Conservation (phyloP, 2,888 invertebrate species). For the Acleris literana region DNA sequence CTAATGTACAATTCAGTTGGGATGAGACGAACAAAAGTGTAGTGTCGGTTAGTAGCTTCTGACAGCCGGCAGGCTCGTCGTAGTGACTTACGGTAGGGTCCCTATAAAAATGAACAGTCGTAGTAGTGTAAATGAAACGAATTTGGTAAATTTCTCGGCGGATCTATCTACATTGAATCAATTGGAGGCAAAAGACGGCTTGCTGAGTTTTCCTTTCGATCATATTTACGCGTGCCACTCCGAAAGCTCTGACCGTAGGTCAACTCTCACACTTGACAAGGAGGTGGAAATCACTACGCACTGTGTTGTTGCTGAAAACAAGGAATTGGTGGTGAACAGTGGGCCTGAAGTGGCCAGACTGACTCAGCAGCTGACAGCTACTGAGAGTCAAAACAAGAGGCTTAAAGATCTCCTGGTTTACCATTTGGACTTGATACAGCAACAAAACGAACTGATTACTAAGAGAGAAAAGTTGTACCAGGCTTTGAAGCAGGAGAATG, state of each 20-base stretch:
- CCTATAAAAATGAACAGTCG: conserved; percentile 79
- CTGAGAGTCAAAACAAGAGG: conserved; percentile 85
- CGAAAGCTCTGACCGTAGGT: conserved; percentile 62
- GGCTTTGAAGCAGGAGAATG: conserved; percentile 89
- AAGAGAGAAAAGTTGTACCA: conserved; percentile 91
- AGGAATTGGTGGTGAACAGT: conserved; percentile 46
- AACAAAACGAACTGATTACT: conserved; percentile 92
- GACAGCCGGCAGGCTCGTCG: conserved; percentile 80
- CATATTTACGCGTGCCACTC: conserved; percentile 88
- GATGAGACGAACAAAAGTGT: conserved; percentile 71
- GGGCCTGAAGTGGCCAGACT: conserved; percentile 54
- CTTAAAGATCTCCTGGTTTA: conserved; percentile 91
- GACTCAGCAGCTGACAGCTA: conserved; percentile 65
- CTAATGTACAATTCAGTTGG: conserved; percentile 55
- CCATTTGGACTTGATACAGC: conserved; percentile 94
- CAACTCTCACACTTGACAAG: conserved; percentile 64
- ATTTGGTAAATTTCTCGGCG: conserved; percentile 77
- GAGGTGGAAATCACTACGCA: conserved; percentile 69
- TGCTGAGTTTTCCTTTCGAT: conserved; percentile 86
- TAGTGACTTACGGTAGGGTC: conserved; percentile 60
- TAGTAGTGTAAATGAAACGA: conserved; percentile 76
- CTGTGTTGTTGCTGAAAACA: conserved; percentile 59
- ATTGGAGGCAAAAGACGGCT: conserved; percentile 78
- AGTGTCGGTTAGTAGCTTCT: conserved; percentile 63
- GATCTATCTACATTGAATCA: conserved; percentile 69